Evolutionary conservation across 2,888 invertebrate genomes (phyloP), one percentile per base, ranked within the genome.

Genomic region (Tricholauxania praeusta): DNA sequence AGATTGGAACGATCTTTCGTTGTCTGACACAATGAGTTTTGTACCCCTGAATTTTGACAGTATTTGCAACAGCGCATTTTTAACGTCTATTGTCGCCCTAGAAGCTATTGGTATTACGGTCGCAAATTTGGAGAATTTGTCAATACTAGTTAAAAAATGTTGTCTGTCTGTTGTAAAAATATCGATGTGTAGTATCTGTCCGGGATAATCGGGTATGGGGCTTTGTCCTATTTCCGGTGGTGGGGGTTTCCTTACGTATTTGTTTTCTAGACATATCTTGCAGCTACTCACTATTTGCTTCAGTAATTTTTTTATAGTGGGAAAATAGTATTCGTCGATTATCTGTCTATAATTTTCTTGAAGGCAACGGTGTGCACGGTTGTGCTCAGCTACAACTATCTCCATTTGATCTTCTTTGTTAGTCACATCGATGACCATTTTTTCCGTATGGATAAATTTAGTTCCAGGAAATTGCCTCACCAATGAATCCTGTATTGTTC

Each of bases 331-430:
- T 49, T 72, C 55, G 48, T 55, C 15, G 10, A 57, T 71, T 59
- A 73, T 69, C 66, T 74, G 69, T 28, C 66, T 63, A 48, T 39
- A 72, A 51, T 72, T 74, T 74, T 74, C 71, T 12, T 71, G 65
- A 19, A 71, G 66, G 12, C 72, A 60, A 17, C 70, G 65, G 62
- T 73, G 70, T n/a, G 71, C 71, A 12, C 76, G 64, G 32, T 75
- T 75, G 47, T 73, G 75, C 49, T 75, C 71, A 12, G 53, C 69
- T 39, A 17, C 48, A 49, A 74, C 57, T 22, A 69, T 71, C 73
- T 77, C 75, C n/a, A 71, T 22, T 53, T 77, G 75, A 12, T 73
- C 72, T 47, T 73, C 69, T 60, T 47, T 15, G 49, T 76, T 74
- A 22, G 53, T 69, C 6, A 79, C 53, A 70, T 77, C 76, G 14